A percentile compares a stretch with the other conserved stretches of the same genome.
Conservation (phyloP, 2,113 vertebrate genomes). For the Saguinus midas region DNA sequence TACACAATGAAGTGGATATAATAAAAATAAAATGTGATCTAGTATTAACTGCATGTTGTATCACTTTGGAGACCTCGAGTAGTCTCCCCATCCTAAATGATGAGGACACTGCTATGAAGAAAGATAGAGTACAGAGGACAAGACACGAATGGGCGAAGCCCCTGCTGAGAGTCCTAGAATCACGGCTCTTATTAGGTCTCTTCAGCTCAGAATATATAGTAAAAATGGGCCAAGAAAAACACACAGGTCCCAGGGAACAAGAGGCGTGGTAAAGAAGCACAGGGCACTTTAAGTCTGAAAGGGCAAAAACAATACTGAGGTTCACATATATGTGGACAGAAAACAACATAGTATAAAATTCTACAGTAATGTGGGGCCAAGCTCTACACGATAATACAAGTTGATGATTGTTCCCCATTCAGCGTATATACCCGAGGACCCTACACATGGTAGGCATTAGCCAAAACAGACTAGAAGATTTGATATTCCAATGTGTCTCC, state of each 20-base stretch:
- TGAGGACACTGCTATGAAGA: not conserved
- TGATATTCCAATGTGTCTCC: not conserved
- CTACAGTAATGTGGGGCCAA: not conserved
- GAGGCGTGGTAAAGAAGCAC: not conserved
- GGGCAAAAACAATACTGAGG: not conserved
- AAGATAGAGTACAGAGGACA: not conserved
- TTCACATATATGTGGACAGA: not conserved
- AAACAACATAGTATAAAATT: not conserved
- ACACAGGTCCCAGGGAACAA: not conserved
- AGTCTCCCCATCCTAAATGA: no score
- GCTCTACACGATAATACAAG: not conserved
- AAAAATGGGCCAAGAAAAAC: not conserved
- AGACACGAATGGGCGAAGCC: not conserved
- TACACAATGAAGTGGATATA: not conserved
- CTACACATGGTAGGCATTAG: no score
- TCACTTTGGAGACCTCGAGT: not conserved
- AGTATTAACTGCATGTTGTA: not conserved
- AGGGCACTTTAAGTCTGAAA: not conserved
- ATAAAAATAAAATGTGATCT: not conserved
- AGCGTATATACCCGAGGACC: no score
- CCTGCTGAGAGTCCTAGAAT: accelerated
- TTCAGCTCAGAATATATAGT: accelerated
- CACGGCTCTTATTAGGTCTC: not conserved
- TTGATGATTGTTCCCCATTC: not conserved
- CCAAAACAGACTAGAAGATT: not conserved